Percentiles rank a stretch among this genome's conserved stretches.
These are phyloP conservation scores for Brachyhypopomus occidentalis DNA, from an alignment of 2,113 vertebrate species.

Conservation along the genomic window DNA sequence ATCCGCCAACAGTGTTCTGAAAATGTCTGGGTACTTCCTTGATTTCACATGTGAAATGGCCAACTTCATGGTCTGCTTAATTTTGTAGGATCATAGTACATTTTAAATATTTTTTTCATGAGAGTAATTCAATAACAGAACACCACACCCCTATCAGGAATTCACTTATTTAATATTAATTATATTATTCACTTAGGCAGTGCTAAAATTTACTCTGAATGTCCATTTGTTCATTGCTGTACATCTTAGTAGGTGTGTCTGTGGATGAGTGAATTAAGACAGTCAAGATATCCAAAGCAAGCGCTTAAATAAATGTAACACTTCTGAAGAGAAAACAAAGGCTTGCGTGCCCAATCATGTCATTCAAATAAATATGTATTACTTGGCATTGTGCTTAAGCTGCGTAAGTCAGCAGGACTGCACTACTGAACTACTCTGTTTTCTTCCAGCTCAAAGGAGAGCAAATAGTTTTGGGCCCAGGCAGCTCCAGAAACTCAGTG, in stretches of 20 bases:
- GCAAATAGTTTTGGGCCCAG: neutral
- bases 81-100: too few species aligned
- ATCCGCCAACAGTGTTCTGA: slow-evolving; percentile 10
- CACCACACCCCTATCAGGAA: too few species aligned
- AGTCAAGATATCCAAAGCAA: too few species aligned
- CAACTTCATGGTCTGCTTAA: too few species aligned
- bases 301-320: too few species aligned
- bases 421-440: neutral
- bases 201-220: neutral
- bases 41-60: neutral
- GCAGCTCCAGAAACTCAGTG: slow-evolving; percentile 19
- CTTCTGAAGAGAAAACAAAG: too few species aligned
- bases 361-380: too few species aligned
- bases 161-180: neutral
- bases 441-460: neutral
- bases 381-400: neutral
- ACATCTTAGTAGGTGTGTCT: neutral
- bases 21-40: neutral
- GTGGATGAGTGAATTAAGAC: too few species aligned
- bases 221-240: neutral
- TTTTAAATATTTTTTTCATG: too few species aligned
- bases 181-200: too few species aligned
- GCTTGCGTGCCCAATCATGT: too few species aligned
- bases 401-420: neutral
- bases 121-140: too few species aligned